Conservation (phyloP, 2,888 invertebrate species). For the Catonia carolina region DNA sequence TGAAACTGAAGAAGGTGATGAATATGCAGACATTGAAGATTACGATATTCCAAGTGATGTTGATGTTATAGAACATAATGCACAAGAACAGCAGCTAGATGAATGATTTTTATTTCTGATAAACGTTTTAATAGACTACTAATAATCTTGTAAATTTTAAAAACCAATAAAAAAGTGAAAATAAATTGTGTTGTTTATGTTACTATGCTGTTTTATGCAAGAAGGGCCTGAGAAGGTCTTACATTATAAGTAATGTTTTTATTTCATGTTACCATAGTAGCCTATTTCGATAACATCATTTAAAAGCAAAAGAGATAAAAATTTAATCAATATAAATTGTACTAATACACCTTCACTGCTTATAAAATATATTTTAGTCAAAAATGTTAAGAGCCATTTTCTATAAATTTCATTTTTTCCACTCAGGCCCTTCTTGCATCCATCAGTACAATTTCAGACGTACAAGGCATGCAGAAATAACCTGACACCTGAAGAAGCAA, state of each 20-base stretch:
- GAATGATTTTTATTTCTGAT: neutral
- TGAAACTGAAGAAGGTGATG: constrained; percentile 3
- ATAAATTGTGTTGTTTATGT: neutral
- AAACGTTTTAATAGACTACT: neutral
- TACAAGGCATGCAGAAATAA: no score
- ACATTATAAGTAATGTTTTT: neutral
- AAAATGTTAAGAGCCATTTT: neutral
- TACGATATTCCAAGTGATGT: constrained; percentile 5
- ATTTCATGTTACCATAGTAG: no score
- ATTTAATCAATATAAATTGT: neutral
- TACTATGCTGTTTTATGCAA: constrained; percentile 8
- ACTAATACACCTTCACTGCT: neutral
- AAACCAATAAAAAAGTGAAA: neutral
- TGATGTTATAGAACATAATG: neutral
- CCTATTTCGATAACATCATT: neutral
- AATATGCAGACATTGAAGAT: neutral
- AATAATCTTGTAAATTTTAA: neutral
- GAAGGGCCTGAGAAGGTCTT: constrained; percentile 5
- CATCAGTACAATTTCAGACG: constrained; percentile 5
- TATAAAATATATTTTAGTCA: neutral
- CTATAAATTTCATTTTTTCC: neutral
- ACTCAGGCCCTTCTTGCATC: constrained; percentile 6
- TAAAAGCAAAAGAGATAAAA: neutral
- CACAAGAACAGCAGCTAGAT: constrained; percentile 4
- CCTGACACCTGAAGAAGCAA: no score